These are phyloP conservation scores for Myopa testacea DNA, from an alignment of 2,888 invertebrate genomes.

Conservation along the genomic window DNA sequence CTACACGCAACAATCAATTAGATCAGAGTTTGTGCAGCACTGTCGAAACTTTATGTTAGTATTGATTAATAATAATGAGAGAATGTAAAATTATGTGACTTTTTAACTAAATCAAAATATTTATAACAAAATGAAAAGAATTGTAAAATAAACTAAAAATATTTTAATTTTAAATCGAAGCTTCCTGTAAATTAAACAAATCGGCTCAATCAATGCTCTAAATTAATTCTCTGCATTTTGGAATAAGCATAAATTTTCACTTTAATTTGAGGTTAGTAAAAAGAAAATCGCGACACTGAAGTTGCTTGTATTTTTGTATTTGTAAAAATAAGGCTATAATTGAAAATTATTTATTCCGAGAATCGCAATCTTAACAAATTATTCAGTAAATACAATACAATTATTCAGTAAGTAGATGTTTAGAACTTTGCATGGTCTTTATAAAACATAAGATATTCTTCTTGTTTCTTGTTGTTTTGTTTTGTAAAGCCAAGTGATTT, in stretches of 20 bases:
- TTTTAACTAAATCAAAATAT: background rate
- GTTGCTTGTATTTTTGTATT: background rate
- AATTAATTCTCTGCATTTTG: too few relatives aligned
- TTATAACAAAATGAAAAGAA: background rate
- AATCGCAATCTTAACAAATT: background rate
- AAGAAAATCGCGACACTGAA: background rate
- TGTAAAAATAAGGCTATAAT: background rate
- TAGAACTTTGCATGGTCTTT: background rate
- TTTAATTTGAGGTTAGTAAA: too few relatives aligned
- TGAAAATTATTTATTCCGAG: background rate
- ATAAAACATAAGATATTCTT: slow-evolving; percentile 3
- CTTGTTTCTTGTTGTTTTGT: background rate
- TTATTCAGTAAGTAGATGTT: background rate
- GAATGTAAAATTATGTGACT: background rate
- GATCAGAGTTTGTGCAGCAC: too few relatives aligned
- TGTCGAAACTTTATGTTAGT: too few relatives aligned
- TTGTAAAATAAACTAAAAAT: background rate
- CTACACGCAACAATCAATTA: too few relatives aligned
- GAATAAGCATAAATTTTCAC: too few relatives aligned
- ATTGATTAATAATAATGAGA: too few relatives aligned
- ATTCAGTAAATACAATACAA: slow-evolving; percentile 7
- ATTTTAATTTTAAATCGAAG: background rate
- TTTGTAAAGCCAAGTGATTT: slow-evolving; percentile 34
- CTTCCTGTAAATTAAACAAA: too few relatives aligned
- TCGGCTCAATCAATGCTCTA: too few relatives aligned